These are phyloP conservation scores for Clarias fuscus DNA, from an alignment of 2,797 vertebrate genomes.

Conservation along the genomic window DNA sequence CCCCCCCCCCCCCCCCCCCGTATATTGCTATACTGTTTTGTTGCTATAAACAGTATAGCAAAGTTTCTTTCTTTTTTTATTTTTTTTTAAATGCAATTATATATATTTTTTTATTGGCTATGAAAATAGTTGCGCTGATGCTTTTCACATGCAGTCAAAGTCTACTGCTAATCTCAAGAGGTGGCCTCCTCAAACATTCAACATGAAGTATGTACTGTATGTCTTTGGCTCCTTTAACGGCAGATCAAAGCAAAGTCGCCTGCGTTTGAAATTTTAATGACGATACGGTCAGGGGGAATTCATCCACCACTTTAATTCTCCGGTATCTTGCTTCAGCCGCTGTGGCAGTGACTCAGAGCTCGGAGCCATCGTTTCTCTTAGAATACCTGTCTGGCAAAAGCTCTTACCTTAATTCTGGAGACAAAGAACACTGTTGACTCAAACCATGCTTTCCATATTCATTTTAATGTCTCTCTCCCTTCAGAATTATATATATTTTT, in stretches of 20 bases:
- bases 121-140: neutral
- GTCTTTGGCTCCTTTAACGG: constrained; percentile 36
- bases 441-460: constrained; percentile 16
- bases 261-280: constrained; percentile 46
- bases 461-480: constrained; percentile 35
- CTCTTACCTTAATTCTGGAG: constrained; percentile 25
- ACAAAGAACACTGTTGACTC: constrained; percentile 4
- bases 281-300: constrained; percentile 6
- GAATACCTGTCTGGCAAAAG: constrained; percentile 28
- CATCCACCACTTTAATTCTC: constrained; percentile 28
- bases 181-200: neutral
- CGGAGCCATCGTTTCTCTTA: constrained; percentile 35
- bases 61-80: neutral
- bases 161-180: constrained; percentile 8
- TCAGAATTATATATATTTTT: constrained; percentile 9
- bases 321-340: neutral
- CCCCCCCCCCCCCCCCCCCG: too few relatives aligned
- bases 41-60: neutral
- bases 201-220: neutral
- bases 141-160: neutral
- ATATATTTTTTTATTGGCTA: too few relatives aligned
- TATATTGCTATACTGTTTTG: too few relatives aligned
- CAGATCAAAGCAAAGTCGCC: constrained; percentile 48
- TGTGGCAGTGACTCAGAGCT: constrained; percentile 15
- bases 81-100: too few relatives aligned